Evolutionary conservation across 2,888 invertebrate species (phyloP).

Genomic region (Yponomeuta malinellus): DNA sequence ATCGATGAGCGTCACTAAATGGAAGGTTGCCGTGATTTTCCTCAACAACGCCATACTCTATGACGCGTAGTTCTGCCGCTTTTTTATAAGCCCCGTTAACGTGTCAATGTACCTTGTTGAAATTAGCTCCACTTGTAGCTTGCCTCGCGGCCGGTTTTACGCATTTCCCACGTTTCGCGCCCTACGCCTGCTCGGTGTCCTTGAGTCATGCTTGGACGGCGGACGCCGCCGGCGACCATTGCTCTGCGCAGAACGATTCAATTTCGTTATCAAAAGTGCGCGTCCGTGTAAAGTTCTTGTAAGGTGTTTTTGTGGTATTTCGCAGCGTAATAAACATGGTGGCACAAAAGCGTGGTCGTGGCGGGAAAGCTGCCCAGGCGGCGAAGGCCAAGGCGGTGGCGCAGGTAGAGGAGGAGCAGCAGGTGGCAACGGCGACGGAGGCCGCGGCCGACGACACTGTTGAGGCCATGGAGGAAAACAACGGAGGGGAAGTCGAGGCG

Average conservation of each 20-base stretch:
- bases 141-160: slow-evolving; percentile 19
- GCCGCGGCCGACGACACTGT: slow-evolving; percentile 19
- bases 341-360: slow-evolving; percentile 66
- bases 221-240: background rate
- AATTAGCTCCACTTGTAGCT: background rate
- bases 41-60: slow-evolving; percentile 60
- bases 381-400: slow-evolving; percentile 37
- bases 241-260: background rate
- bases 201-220: slow-evolving; percentile 32
- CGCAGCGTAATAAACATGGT: slow-evolving; percentile 47
- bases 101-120: background rate
- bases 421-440: slow-evolving; percentile 38
- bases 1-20: slow-evolving; percentile 4
- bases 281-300: background rate
- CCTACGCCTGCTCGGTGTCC: slow-evolving; percentile 33
- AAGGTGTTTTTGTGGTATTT: slow-evolving; percentile 1
- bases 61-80: slow-evolving; percentile 46
- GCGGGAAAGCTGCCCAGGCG: slow-evolving; percentile 55
- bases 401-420: slow-evolving; percentile 29
- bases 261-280: background rate
- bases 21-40: slow-evolving; percentile 47
- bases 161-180: slow-evolving; percentile 39
- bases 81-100: slow-evolving; percentile 38
- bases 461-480: slow-evolving; percentile 44
- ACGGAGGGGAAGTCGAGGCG: slow-evolving; percentile 46